phyloP scores from a whole-genome alignment of 2,888 invertebrate genomes.

The Hypselothyrea guttata region DNA sequence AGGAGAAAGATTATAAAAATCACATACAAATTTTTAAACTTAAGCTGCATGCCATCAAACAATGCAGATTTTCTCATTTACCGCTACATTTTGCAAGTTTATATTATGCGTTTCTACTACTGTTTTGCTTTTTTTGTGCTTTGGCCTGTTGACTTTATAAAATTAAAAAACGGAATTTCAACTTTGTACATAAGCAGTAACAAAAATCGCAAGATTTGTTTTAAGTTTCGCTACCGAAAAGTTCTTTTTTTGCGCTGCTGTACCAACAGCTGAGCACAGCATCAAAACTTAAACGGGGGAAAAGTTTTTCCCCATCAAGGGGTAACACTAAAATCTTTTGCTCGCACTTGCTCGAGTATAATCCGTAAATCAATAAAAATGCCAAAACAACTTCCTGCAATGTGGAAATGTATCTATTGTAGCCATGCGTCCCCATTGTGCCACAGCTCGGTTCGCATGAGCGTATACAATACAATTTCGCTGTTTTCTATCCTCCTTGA shows the following conservation, averaged over 20 bases:
- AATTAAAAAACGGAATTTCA: conserved; percentile 59
- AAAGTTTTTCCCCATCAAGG: no score
- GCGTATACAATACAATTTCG: conserved; percentile 14
- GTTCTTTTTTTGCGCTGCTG: conserved; percentile 38
- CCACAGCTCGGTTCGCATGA: not conserved
- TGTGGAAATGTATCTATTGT: conserved; percentile 50
- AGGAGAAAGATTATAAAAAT: no score
- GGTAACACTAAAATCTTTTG: no score
- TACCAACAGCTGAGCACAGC: conserved; percentile 50
- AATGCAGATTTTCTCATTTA: conserved; percentile 23
- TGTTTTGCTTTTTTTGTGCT: conserved; percentile 32
- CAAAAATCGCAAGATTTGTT: conserved; percentile 55
- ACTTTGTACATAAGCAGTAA: conserved; percentile 20
- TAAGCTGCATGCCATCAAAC: conserved; percentile 3
- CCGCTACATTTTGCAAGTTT: conserved; percentile 28
- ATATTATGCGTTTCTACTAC: conserved; percentile 20
- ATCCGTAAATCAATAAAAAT: conserved; percentile 71
- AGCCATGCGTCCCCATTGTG: not conserved
- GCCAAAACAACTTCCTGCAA: conserved; percentile 50
- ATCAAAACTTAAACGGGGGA: not conserved
- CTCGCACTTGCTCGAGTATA: conserved; percentile 40
- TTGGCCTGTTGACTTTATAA: conserved; percentile 57
- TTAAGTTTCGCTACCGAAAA: conserved; percentile 53
- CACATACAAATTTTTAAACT: no score
- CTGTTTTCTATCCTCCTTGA: conserved; percentile 16